These are phyloP conservation scores for Tetranychus urticae DNA, from an alignment of 1,140 invertebrate species.

Conservation along the genomic window DNA sequence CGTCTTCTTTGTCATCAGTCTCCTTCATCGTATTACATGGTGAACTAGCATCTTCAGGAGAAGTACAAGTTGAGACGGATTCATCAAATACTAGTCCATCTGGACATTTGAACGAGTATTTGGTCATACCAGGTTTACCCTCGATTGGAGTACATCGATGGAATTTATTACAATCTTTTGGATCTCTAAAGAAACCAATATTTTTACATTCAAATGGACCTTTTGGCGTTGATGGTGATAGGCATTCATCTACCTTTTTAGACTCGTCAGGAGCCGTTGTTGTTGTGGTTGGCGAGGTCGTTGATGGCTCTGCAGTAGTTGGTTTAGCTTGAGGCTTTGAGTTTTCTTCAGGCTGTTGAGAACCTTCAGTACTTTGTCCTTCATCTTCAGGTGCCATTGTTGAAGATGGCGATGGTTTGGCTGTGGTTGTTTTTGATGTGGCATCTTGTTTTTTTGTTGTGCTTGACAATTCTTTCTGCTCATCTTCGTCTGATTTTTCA, in stretches of 20 bases:
- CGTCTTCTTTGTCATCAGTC: background rate
- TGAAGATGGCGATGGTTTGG: too few relatives aligned
- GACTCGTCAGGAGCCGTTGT: background rate
- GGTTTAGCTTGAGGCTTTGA: background rate
- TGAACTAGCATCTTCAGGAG: background rate
- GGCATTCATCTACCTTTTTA: background rate
- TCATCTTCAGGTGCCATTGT: background rate
- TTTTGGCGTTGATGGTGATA: background rate
- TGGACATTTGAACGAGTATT: conserved; percentile 11
- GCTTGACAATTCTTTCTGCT: background rate
- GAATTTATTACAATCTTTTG: conserved; percentile 28
- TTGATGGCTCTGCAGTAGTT: too few relatives aligned
- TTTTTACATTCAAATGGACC: conserved; percentile 19
- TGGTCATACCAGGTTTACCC: conserved; percentile 20
- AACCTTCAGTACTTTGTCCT: background rate
- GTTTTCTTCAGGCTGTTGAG: background rate
- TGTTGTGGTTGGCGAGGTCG: background rate
- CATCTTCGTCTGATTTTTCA: background rate
- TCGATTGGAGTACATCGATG: conserved; percentile 32
- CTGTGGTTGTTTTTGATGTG: background rate
- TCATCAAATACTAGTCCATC: conserved; percentile 22
- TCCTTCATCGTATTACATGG: background rate
- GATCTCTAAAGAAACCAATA: conserved; percentile 37
- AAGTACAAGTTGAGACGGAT: conserved; percentile 4
- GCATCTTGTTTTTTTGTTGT: background rate